A percentile compares a stretch with the other conserved stretches of the same genome.
Evolutionary conservation across 2,797 vertebrate species (phyloP).

Genomic region (Anas georgica): DNA sequence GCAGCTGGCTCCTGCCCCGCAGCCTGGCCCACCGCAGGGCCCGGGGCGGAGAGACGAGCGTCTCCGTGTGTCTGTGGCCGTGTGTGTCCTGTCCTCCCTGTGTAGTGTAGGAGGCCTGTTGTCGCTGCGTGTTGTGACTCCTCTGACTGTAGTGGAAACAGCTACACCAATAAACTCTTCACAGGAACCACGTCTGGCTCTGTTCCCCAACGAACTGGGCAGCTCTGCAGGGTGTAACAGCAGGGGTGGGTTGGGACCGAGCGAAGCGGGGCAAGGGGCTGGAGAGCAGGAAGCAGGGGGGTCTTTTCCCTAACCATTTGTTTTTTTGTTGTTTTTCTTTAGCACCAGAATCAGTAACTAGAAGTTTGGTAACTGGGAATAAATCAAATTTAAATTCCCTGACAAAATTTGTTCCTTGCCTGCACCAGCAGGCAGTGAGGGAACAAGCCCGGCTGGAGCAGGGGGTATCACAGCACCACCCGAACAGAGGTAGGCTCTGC

Average conservation of each 20-base stretch:
- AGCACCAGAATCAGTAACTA: background rate
- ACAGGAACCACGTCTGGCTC: background rate
- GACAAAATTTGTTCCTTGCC: background rate
- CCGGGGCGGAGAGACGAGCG: background rate
- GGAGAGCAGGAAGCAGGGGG: background rate
- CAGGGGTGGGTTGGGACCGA: background rate
- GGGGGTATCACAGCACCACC: background rate
- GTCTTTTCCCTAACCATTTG: background rate
- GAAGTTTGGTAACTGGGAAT: background rate
- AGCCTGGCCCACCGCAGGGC: background rate
- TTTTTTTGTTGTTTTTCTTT: background rate
- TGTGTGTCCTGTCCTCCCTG: conserved; percentile 60
- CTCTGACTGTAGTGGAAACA: conserved; percentile 69
- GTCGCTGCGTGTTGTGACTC: conserved; percentile 66
- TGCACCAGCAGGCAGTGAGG: background rate
- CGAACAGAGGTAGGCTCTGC: background rate
- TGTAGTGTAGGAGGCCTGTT: conserved; percentile 66
- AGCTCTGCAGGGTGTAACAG: background rate
- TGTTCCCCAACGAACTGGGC: background rate
- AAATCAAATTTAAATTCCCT: background rate
- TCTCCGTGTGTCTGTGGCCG: conserved; percentile 57
- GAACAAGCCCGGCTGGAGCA: background rate
- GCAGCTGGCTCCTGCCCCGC: conserved; percentile 6
- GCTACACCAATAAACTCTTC: conserved; percentile 71
- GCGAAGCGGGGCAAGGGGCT: background rate